Base-by-base conservation (phyloP, 2,797 vertebrate species). In the Epinephelus coioides region DNA sequence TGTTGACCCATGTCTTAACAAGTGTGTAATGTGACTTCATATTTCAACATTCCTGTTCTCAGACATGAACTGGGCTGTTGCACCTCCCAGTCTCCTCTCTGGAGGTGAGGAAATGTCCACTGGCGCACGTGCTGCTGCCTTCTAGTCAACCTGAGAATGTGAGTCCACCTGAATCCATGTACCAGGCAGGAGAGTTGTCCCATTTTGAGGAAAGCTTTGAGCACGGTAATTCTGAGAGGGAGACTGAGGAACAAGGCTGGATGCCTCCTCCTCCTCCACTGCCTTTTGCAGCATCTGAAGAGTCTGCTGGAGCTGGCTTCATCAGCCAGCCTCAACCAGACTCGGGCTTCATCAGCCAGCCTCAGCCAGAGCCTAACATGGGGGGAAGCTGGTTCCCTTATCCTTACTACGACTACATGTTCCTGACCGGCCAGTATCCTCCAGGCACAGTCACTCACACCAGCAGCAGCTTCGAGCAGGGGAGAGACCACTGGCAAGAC, bases 401-500 rank as follows among this genome's bases (percentile, higher is more conserved):
- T 27, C 73, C 76, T 7, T 62, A 54, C 17, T 46, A 43, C 1
- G 44, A 70, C 75, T 68, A 56, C 69, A 59, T 17, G 47, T 66
- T 86, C 57, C 40, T 82, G 64, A 66, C 19, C 0, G 57, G 66
- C 25, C 46, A 72, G 17, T 78, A 74, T 40, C 73, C 81, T 55
- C 51, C 50, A 10, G 84, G 84, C 70, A 83, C 67, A 3, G 0
- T 57, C 68, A 65, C 27, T 25, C 46, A 78, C 18, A 25, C 1
- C 67, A 78, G 75, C 46, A 49, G 19, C 34, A 81, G 18, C 19
- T 76, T n/a, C 0, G 50, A 76, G 38, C 81, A 73, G 1, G 81
- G 81, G 2, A 15, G 0, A 1, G 50, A 84, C 59, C 2, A 21
- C 49, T 72, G 19, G 18, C 8, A 69, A 4, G 78, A 86, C 0